Conservation (phyloP, 2,113 vertebrate genomes). For the Scopus umbretta region DNA sequence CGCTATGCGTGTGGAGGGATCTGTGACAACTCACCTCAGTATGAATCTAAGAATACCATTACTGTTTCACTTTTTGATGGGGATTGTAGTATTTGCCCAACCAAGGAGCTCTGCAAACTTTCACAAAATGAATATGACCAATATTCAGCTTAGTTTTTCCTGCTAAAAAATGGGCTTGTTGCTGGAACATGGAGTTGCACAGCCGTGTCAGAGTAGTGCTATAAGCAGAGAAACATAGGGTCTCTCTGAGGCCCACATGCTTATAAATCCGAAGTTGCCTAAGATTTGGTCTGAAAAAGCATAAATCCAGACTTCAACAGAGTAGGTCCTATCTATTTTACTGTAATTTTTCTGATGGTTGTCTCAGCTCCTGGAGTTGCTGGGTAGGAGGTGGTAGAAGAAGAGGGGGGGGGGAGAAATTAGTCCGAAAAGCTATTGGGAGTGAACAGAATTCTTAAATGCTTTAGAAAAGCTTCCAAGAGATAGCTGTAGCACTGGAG, state of each 20-base stretch:
- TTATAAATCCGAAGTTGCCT: background rate
- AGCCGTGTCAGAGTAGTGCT: background rate
- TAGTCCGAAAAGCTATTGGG: background rate
- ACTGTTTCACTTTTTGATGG: constrained; percentile 78
- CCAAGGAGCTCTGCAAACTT: constrained; percentile 78
- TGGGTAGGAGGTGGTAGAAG: background rate
- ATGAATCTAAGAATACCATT: constrained; percentile 76
- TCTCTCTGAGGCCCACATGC: background rate
- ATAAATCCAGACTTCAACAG: background rate
- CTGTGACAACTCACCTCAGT: constrained; percentile 68
- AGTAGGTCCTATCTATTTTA: background rate
- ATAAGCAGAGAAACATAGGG: background rate
- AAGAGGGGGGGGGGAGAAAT: background rate
- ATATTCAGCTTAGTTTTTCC: constrained; percentile 68
- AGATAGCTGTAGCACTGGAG: background rate
- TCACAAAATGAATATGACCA: constrained; percentile 69
- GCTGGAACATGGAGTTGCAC: background rate
- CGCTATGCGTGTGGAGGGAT: constrained; percentile 76
- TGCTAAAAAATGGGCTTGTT: background rate
- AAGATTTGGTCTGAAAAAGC: background rate
- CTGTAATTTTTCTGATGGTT: background rate
- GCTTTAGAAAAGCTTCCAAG: background rate
- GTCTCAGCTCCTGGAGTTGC: background rate
- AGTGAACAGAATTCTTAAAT: background rate
- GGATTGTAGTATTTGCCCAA: constrained; percentile 81